Base-by-base conservation (phyloP, 2,888 invertebrate species). In the Nowickia ferox region DNA sequence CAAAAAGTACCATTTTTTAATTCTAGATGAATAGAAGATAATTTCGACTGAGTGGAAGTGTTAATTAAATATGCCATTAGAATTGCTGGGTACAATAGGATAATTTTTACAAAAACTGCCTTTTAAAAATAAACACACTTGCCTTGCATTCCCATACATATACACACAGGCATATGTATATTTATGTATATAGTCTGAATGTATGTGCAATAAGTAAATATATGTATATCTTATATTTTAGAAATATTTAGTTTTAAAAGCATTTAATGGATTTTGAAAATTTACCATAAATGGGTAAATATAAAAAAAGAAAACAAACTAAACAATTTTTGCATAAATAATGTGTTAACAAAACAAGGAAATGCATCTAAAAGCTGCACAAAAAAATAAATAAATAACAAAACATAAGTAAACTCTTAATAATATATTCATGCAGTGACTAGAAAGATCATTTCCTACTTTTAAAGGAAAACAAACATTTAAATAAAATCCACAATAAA, bases 201-300 rank as follows among this genome's bases (percentile, higher is more conserved):
- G 5, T 9, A 5, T 72, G 11, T n/a, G 30, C 30, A 59, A 11
- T 69, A 42, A 42, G 17, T 17, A 53, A 55, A 55, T 72, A 38
- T 8, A 19, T 17, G 11, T 5, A n/a, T 42, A 61, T 55, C 44
- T 44, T 17, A 17, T 55, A 19, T 76, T 44, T 65, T 46, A 57
- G 40, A 57, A 48, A 68, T 77, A 59, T 78, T 61, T 63, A 42
- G 46, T 75, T 68, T 83, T 75, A 79, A 84, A 69, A 84, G 84
- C 84, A 84, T 84, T 84, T 84, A 84, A 79, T 79, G 79, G 84
- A 75, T 84, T 79, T 78, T 74, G 53, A 46, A 55, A 84, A 63
- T 75, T 68, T 83, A 9, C 68, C 57, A 77, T 57, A 68, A 42
- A 40, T 59, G 65, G 53, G 53, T 65, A 55, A 69, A 69, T 55